Base-by-base conservation (phyloP, 2,797 vertebrate genomes). In the Microcaecilia unicolor region DNA sequence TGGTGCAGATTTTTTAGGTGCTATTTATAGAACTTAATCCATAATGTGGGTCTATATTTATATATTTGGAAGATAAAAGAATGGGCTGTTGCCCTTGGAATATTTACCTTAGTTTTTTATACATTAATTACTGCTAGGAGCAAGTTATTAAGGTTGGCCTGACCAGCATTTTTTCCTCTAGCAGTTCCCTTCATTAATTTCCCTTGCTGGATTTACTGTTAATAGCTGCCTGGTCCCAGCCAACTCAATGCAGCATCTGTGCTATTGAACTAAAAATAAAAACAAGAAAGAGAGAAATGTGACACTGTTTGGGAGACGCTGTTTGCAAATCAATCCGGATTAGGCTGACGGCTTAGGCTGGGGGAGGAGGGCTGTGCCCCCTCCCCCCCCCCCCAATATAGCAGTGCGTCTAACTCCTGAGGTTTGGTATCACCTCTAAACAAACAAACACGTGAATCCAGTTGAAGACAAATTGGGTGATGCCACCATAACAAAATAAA, bases 81-180 rank as follows among this genome's bases (percentile, higher is more conserved):
- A 31, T 22, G 43, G 66, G 54, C 64, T 41, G 61, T 59, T 61
- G 71, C 70, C 46, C 54, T 64, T 31, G 64, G 72, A 73, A 46
- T 82, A 81, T 84, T 83, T 83, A 83, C 76, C 74, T 81, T 74
- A 56, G 62, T 47, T 58, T 68, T 74, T n/a, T n/a, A n/a, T n/a
- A 81, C 84, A 79, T 82, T 81, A 85, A 85, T 85, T 82, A 86
- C 71, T 65, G 77, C 79, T 81, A 8, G 38, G 60, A 83, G 79
- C 79, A 79, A 84, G 77, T 78, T 72, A 76, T 71, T 63, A 65
- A 62, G 70, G 70, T 70, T 63, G 57, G 75, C 73, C 72, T 68
- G 75, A 73, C 70, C 78, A 68, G 72, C 55, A 78, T 83, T 85
- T 86, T 80, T 83, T n/a, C n/a, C n/a, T n/a, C n/a, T 78, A 76